Evolutionary conservation across 2,113 vertebrate species (phyloP), one percentile per base, ranked within the genome.

Genomic region (Cavia aperea): DNA sequence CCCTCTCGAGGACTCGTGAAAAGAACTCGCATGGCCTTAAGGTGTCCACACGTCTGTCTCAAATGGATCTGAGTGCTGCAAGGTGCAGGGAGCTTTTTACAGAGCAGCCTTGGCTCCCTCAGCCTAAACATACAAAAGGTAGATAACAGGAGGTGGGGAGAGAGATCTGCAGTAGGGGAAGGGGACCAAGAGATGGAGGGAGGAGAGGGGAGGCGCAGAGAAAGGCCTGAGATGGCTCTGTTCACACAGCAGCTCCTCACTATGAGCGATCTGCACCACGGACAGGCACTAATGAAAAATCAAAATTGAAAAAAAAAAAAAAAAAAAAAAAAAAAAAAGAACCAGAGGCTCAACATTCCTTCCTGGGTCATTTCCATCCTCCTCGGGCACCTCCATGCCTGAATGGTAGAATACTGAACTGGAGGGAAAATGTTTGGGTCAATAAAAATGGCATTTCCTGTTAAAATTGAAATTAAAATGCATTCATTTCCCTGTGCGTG

Each of bases 21-120:
- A 14, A 15, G 36, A 87, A 54, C 43, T 60, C 1, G 15, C 51
- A 12, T 54, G 51, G 51, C 10, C 4, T 2, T 29, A 54, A 46
- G n/a, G 29, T 26, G 60, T 68, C 51, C 4, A 2, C 4, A 66
- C 24, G 3, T 68, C 82, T 54, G 51, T 18, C 18, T 36, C 31
- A 33, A 51, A n/a, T 19, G 46, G n/a, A 63, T 72, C 13, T 84
- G 62, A 16, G 13, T n/a, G 21, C 21, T 4, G 24, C 21, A 39
- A 9, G n/a, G 75, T 36, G 10, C 56, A 82, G 31, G 3, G 24
- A 46, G 2, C 24, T 4, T 58, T n/a, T 24, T 4, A 33, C 7
- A 18, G 9, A 31, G 39, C 51, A 72, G n/a, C 0, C 1, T 2
- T n/a, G 33, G 1, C 3, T 1, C 4, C 1, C 19, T 89, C 15